Evolutionary conservation across 2,113 vertebrate species (phyloP), one percentile per base, ranked within the genome.

Genomic region (Lepus americanus): DNA sequence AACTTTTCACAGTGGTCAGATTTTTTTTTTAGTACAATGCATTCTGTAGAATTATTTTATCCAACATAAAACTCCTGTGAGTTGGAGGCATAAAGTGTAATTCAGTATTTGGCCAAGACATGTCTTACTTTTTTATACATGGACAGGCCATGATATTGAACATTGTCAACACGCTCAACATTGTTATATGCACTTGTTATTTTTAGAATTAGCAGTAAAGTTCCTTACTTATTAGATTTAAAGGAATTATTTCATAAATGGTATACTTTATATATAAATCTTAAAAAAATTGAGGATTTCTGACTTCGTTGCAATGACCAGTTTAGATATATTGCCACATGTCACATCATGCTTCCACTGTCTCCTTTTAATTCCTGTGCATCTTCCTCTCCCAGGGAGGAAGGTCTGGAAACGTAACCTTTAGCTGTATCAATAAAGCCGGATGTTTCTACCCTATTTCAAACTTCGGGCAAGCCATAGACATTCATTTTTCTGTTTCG

Each of bases 11-110:
- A 66, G 39, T 51, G 36, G 29, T 53, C 23, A 49, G 66, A 73
- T 11, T 53, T 72, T 23, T 64, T 76, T 70, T 72, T 82, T 69
- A 17, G 33, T 39, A 20, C 16, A 82, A n/a, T 59, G 83, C 16
- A 59, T 49, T 64, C 51, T 94, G 49, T 29, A 85, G 59, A 94
- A 81, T 79, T 93, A 22, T 55, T 94, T 96, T 90, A 80, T 55
- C 19, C 82, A 55, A 77, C 1, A n/a, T 22, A 87, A 95, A 80
- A 63, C 14, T 36, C 53, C 90, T 8, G 25, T 14, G 10, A 31
- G 20, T 36, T 31, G 39, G 12, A 59, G 13, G 20, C 23, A 27
- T 10, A 59, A 1, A 63, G 16, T 33, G 19, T 39, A 33, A 55
- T 17, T 74, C 49, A 70, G 64, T 83, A 63, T 39, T 72, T 84